Conservation (phyloP, 2,797 vertebrate species). For the Psittacula derbiana region DNA sequence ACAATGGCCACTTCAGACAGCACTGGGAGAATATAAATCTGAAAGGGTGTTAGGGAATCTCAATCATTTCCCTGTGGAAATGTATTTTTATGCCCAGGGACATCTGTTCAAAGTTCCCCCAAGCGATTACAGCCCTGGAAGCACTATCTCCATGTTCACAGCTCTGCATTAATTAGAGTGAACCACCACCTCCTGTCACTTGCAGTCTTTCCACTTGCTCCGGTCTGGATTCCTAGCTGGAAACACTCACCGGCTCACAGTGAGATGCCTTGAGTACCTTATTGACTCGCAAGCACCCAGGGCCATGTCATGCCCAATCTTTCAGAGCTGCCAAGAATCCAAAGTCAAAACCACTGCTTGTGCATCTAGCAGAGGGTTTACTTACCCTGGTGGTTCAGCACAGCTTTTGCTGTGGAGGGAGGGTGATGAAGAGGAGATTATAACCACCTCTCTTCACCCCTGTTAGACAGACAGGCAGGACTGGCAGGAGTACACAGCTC, state of each 20-base stretch:
- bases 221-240: background rate
- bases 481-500: background rate
- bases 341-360: background rate
- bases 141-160: background rate
- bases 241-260: background rate
- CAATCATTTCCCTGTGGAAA: background rate
- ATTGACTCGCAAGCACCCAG: rapidly evolving
- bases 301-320: rapidly evolving
- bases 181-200: background rate
- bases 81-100: background rate
- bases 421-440: background rate
- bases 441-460: rapidly evolving
- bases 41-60: background rate
- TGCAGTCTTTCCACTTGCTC: rapidly evolving
- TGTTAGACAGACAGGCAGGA: background rate
- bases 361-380: rapidly evolving
- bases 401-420: background rate
- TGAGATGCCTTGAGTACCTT: background rate
- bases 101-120: background rate
- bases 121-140: background rate
- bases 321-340: background rate
- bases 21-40: background rate
- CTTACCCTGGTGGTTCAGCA: background rate
- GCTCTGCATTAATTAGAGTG: background rate
- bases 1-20: background rate